These are phyloP conservation scores for Syrmaticus mikado DNA, from an alignment of 2,113 vertebrate genomes.

Conservation along the genomic window DNA sequence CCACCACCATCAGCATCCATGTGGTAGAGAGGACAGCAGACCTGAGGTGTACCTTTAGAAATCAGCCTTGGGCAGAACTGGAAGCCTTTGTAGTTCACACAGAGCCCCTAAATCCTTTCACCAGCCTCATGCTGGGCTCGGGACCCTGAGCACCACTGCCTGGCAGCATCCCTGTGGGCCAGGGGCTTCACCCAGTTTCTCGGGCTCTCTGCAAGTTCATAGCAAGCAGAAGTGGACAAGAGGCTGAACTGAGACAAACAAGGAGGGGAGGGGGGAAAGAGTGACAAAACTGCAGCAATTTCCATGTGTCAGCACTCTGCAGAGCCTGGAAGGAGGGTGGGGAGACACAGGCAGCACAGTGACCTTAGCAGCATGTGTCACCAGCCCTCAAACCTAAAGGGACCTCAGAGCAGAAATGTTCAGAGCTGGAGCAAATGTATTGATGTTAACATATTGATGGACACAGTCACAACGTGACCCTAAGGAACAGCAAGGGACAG, in stretches of 20 bases:
- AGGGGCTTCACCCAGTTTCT: not conserved
- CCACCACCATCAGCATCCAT: not conserved
- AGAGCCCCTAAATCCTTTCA: not conserved
- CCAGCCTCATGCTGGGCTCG: not conserved
- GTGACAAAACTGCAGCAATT: slow-evolving; percentile 41
- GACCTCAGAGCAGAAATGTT: not conserved
- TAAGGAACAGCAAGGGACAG: too few relatives aligned
- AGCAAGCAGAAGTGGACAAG: slow-evolving; percentile 71
- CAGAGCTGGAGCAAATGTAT: not conserved
- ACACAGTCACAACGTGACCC: not conserved
- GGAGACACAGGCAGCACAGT: not conserved
- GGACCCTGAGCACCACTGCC: not conserved
- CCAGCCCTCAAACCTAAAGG: not conserved
- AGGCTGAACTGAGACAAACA: slow-evolving; percentile 60
- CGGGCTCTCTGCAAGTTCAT: not conserved
- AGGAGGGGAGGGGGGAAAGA: not conserved
- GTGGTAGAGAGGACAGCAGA: not conserved
- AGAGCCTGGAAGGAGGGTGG: slow-evolving; percentile 2
- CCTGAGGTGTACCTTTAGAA: not conserved
- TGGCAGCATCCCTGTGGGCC: not conserved
- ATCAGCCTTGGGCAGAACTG: not conserved
- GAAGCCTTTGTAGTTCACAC: not conserved
- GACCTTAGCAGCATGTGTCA: not conserved
- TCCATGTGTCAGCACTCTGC: slow-evolving; percentile 50
- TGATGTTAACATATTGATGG: not conserved